Evolutionary conservation across 2,113 vertebrate genomes (phyloP), one percentile per base, ranked within the genome.

Genomic region (Anoplopoma fimbria): DNA sequence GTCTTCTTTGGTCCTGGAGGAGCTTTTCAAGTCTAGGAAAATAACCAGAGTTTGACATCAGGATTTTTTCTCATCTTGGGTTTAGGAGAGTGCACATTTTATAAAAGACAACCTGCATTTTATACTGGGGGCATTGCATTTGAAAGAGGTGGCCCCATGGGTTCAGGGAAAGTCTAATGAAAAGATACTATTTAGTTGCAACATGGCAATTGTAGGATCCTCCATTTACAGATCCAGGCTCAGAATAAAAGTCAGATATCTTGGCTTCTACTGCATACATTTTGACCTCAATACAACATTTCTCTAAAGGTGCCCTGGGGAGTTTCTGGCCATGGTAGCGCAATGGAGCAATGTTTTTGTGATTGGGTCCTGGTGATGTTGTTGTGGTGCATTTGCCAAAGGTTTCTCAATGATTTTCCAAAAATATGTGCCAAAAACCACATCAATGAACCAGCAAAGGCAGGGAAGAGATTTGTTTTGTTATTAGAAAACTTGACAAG

Each of bases 121-220:
- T 9, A 69, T 15, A 60, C 23, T 25, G 27, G 29, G 29, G 29
- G 6, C 3, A 45, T 25, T 15, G 9, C 1, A 60, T 70, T 51
- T 69, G 5, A 60, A 61, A 62, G 57, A 71, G 38, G 42, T 34
- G 27, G n/a, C n/a, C n/a, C n/a, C n/a, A n/a, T n/a, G n/a, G n/a
- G n/a, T n/a, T n/a, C n/a, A n/a, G n/a, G n/a, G n/a, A n/a, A n/a
- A 31, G 13, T 17, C 12, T 25, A 40, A 49, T 61, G 6, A 62
- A 79, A 70, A 40, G 31, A 23, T 27, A 12, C 14, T 51, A 23
- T 40, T 2, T 2, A 31, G 47, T 14, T 25, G 19, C 45, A 69
- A 21, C 36, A 58, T 25, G 27, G 13, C 13, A 60, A 45, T 71
- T 62, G 7, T 27, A 49, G 13, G 29, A 34, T 14, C 9, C 15